Percentiles rank a stretch among this genome's conserved stretches.
phyloP scores from a whole-genome alignment of 2,888 invertebrate species.

The Clunio marinus region DNA sequence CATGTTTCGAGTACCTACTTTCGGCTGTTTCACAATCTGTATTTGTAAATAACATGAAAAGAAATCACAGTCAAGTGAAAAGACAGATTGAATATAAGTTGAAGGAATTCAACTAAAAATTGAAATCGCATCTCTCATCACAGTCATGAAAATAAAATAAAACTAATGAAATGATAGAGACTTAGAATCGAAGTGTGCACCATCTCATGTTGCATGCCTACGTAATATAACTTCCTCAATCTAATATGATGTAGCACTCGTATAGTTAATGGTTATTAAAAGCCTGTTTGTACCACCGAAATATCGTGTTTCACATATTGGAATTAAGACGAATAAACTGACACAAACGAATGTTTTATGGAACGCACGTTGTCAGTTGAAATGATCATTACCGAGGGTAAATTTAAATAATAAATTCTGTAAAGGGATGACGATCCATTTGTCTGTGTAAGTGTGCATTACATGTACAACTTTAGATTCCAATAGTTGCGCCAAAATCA shows the following conservation, averaged over 20 bases:
- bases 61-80: constrained; percentile 3
- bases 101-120: not conserved
- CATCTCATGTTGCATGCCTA: constrained; percentile 10
- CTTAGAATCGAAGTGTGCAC: not conserved
- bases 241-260: not conserved
- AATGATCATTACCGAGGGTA: constrained; percentile 5
- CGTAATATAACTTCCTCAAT: not conserved
- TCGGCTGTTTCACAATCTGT: not conserved
- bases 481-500: constrained; percentile 23
- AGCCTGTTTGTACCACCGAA: not conserved
- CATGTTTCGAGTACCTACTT: not conserved
- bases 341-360: not conserved
- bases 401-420: not conserved
- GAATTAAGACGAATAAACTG: not conserved
- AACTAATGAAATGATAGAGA: too few species aligned
- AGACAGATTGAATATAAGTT: not conserved
- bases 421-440: constrained; percentile 9
- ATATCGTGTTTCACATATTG: constrained; percentile 4
- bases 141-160: not conserved
- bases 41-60: not conserved
- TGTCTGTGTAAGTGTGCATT: not conserved
- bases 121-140: not conserved
- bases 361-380: not conserved
- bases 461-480: not conserved
- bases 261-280: constrained; percentile 5